Conservation (phyloP, 2,888 invertebrate species). For the Caenorhabditis panamensis region DNA sequence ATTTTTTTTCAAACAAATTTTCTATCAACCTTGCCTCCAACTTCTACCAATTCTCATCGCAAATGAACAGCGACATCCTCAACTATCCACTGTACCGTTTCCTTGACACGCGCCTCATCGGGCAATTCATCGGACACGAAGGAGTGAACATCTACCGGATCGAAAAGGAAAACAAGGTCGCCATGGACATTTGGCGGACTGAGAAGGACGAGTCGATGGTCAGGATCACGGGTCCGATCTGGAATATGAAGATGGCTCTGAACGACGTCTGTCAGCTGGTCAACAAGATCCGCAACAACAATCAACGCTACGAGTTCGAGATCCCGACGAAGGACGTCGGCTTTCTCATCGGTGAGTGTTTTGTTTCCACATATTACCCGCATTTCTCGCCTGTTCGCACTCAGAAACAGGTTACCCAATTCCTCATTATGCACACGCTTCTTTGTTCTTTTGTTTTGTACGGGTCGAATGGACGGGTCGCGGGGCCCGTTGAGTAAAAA, state of each 20-base stretch:
- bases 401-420: conserved; percentile 33
- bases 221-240: conserved; percentile 43
- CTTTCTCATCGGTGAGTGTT: conserved; percentile 55
- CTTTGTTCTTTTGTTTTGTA: conserved; percentile 55
- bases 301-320: conserved; percentile 28
- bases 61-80: conserved; percentile 46
- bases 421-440: conserved; percentile 51
- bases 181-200: conserved; percentile 39
- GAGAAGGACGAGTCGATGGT: conserved; percentile 20
- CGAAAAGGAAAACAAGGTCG: conserved; percentile 40
- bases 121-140: conserved; percentile 51
- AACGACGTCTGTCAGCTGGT: conserved; percentile 35
- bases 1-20: too few relatives aligned
- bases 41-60: neutral
- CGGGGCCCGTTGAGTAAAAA: too few relatives aligned
- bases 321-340: conserved; percentile 54
- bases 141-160: conserved; percentile 49
- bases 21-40: too few relatives aligned
- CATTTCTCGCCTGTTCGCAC: neutral
- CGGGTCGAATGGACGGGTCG: neutral
- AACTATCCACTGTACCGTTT: conserved; percentile 34
- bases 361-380: neutral
- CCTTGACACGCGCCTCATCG: conserved; percentile 34
- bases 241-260: conserved; percentile 47
- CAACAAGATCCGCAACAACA: conserved; percentile 38